Evolutionary conservation across 2,888 invertebrate genomes (phyloP).

Genomic region (Choreutis nemorana): DNA sequence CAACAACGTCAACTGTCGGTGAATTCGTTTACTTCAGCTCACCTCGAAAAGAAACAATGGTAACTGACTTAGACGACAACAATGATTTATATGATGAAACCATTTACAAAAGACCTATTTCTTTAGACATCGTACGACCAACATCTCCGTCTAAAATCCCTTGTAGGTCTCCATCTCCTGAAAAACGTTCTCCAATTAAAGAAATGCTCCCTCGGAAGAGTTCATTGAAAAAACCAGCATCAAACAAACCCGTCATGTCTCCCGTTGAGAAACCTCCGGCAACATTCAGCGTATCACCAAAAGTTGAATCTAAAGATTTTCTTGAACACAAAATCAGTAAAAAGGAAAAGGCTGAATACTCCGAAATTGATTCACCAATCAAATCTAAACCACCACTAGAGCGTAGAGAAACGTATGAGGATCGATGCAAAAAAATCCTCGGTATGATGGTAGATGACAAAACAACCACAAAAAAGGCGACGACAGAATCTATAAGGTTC

Average conservation of each 20-base stretch:
- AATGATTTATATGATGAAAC: conserved; percentile 20
- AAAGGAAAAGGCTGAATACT: conserved; percentile 28
- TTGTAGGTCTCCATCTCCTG: conserved; percentile 45
- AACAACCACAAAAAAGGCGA: conserved; percentile 17
- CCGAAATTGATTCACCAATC: conserved; percentile 21
- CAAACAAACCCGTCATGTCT: conserved; percentile 23
- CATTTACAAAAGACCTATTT: conserved; percentile 20
- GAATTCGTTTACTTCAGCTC: conserved; percentile 58
- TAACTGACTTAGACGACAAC: conserved; percentile 44
- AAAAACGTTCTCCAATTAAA: conserved; percentile 33
- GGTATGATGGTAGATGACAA: conserved; percentile 64
- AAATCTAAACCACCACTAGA: conserved; percentile 66
- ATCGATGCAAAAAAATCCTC: conserved; percentile 73
- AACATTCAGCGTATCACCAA: conserved; percentile 43
- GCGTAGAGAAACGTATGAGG: conserved; percentile 77
- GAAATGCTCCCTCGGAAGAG: conserved; percentile 50
- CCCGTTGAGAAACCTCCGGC: conserved; percentile 49
- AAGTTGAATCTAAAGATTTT: conserved; percentile 26
- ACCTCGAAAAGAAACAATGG: conserved; percentile 27
- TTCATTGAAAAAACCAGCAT: conserved; percentile 48
- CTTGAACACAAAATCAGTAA: conserved; percentile 27
- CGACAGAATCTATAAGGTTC: conserved; percentile 15
- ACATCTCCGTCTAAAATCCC: conserved; percentile 50
- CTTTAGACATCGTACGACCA: conserved; percentile 22
- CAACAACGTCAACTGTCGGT: conserved; percentile 63